Percentiles rank a stretch among this genome's conserved stretches.
These are phyloP conservation scores for Acestrorhynchus altus DNA, from an alignment of 2,797 vertebrate genomes.

Conservation along the genomic window DNA sequence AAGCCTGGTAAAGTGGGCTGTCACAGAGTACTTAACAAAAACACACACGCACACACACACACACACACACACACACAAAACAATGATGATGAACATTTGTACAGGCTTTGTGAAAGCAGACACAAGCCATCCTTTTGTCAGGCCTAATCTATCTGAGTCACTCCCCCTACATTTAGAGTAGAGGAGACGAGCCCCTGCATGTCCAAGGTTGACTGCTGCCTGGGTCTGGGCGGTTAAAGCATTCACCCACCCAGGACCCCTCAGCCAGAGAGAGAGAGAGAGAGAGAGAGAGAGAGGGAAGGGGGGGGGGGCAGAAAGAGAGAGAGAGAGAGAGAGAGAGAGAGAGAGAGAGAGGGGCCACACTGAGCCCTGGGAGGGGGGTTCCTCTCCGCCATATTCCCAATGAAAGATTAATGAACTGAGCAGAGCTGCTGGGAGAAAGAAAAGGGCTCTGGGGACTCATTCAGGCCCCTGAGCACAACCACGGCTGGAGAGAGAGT, in stretches of 20 bases:
- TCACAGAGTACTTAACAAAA: constrained; percentile 24
- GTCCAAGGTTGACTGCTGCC: constrained; percentile 44
- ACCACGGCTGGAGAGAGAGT: constrained; percentile 68
- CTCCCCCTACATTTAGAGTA: constrained; percentile 46
- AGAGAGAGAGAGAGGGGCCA: constrained; percentile 32
- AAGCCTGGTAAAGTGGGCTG: constrained; percentile 9
- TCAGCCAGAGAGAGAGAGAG: constrained; percentile 46
- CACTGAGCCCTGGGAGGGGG: constrained; percentile 45
- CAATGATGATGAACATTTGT: constrained; percentile 33
- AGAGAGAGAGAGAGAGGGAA: no score
- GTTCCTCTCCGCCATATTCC: constrained; percentile 79
- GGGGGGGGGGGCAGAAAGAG: background rate
- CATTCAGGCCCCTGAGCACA: constrained; percentile 79
- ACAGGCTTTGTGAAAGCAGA: constrained; percentile 35
- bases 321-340: constrained; percentile 4
- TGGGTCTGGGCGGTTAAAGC: constrained; percentile 45
- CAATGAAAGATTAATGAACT: constrained; percentile 87
- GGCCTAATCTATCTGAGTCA: constrained; percentile 47
- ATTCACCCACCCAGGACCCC: constrained; percentile 62
- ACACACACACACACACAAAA: constrained; percentile 5
- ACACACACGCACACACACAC: background rate
- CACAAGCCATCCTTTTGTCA: constrained; percentile 55
- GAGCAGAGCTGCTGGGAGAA: constrained; percentile 81
- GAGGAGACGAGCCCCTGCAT: constrained; percentile 27
- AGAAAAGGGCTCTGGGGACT: constrained; percentile 79